Conservation (phyloP, 2,797 vertebrate species). For the Galagoides demidoff region DNA sequence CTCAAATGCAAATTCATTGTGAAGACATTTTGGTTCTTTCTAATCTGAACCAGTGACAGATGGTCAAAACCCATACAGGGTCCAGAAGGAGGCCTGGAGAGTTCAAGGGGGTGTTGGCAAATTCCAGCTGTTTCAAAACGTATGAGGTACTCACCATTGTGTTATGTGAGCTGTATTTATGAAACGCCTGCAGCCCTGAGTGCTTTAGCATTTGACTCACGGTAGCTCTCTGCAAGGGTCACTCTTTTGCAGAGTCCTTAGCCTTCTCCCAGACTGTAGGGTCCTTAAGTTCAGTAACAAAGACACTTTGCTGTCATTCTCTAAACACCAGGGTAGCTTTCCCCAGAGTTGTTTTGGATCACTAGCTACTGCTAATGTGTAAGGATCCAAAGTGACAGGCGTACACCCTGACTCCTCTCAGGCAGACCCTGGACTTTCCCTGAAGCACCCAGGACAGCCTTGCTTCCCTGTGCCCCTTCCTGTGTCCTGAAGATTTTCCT, state of each 20-base stretch:
- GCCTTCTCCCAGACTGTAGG: not conserved
- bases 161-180: not conserved
- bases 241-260: too few relatives aligned
- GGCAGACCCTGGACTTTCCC: not conserved
- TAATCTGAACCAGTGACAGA: not conserved
- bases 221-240: not conserved
- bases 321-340: not conserved
- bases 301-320: not conserved
- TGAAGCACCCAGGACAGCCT: not conserved
- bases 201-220: not conserved
- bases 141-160: not conserved
- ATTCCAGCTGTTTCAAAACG: not conserved
- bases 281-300: not conserved
- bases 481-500: too few relatives aligned
- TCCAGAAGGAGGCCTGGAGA: not conserved
- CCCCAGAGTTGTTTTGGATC: not conserved
- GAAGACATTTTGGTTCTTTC: not conserved
- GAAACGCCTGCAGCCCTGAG: not conserved
- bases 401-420: not conserved
- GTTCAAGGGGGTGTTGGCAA: not conserved
- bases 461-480: too few relatives aligned
- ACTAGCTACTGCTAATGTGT: not conserved
- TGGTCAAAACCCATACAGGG: not conserved
- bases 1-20: not conserved
- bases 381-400: not conserved